phyloP scores from a whole-genome alignment of 2,797 vertebrate genomes.

The Ptychobarbus kaznakovi region DNA sequence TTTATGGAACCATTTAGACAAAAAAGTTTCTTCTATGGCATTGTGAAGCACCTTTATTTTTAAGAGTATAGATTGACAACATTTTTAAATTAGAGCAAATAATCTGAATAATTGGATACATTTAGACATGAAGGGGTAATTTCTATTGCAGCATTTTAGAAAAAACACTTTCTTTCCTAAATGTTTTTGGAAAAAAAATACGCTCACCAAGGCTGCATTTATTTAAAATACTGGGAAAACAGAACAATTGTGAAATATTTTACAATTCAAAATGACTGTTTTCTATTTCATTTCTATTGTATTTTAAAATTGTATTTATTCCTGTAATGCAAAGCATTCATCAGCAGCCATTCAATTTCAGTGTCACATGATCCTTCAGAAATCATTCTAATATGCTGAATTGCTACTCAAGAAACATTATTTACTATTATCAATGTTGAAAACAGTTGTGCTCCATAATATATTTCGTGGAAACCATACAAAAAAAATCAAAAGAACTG shows the following conservation, averaged over 20 bases:
- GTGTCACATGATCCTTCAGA: slow-evolving; percentile 4
- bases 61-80: too few species aligned
- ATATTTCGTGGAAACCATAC: neutral
- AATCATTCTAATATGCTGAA: neutral
- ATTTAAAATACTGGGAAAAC: neutral
- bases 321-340: neutral
- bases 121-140: neutral
- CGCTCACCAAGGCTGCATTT: neutral
- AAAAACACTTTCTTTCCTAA: neutral
- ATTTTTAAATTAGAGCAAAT: neutral
- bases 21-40: too few species aligned
- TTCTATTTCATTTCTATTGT: neutral
- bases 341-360: neutral
- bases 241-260: neutral
- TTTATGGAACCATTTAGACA: too few species aligned
- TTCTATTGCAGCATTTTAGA: neutral
- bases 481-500: neutral
- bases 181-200: neutral
- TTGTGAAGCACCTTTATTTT: too few species aligned
- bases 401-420: neutral
- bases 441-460: neutral
- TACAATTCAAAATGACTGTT: neutral
- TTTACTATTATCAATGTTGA: neutral
- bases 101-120: neutral
- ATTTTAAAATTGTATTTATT: neutral